Conservation (phyloP, 2,113 vertebrate species). For the Centrocercus urophasianus region DNA sequence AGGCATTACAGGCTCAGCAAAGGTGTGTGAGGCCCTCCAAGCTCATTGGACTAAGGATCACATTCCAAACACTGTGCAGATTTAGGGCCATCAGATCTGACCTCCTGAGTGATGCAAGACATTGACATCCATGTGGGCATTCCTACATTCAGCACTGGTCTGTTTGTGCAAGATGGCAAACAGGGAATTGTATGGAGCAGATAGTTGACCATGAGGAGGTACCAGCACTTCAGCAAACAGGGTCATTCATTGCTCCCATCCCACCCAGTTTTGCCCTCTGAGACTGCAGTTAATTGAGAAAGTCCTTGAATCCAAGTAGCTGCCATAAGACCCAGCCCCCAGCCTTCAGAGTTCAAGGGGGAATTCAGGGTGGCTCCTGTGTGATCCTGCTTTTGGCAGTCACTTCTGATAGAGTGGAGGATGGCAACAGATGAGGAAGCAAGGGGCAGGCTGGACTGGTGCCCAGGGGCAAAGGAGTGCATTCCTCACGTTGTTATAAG, state of each 20-base stretch:
- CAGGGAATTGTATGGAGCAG: background rate
- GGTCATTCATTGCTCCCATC: background rate
- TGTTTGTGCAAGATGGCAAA: conserved; percentile 2
- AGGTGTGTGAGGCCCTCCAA: background rate
- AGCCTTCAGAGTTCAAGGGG: background rate
- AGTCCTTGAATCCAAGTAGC: conserved; percentile 13
- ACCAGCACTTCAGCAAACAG: background rate
- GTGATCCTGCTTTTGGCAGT: conserved; percentile 50
- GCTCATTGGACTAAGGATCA: background rate
- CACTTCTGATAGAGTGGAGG: background rate
- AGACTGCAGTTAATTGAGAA: conserved; percentile 27
- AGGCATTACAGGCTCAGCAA: background rate
- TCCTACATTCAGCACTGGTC: background rate
- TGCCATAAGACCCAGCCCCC: background rate
- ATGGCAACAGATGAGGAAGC: conserved; percentile 11
- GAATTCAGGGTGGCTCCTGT: background rate
- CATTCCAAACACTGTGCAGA: background rate
- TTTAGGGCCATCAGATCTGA: background rate
- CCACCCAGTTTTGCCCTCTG: background rate
- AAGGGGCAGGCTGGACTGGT: conserved; percentile 26
- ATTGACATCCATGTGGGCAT: background rate
- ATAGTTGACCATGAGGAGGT: background rate
- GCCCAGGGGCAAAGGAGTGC: conserved; percentile 33
- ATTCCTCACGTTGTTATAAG: conserved; percentile 47
- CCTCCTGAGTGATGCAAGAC: background rate